phyloP scores from a whole-genome alignment of 2,888 invertebrate genomes.

The Pyrochroa serraticornis region DNA sequence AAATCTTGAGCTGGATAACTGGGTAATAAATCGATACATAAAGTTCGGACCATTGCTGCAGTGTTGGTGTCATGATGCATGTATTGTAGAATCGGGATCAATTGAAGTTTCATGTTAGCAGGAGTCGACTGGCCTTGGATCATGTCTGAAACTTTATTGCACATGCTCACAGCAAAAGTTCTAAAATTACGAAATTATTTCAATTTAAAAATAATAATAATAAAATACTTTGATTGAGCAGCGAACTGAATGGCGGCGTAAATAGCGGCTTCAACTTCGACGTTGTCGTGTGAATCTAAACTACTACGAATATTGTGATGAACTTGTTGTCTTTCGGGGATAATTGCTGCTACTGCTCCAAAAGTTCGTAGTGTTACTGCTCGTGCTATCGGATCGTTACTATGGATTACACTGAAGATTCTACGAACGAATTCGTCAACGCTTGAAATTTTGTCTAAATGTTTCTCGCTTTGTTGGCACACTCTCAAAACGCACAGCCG shows the following conservation, averaged over 20 bases:
- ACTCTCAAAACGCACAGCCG: conserved; percentile 91
- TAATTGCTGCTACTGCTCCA: conserved; percentile 91
- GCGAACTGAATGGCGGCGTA: conserved; percentile 95
- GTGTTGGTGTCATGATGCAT: conserved; percentile 83
- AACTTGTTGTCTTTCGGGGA: conserved; percentile 91
- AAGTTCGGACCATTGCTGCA: conserved; percentile 70
- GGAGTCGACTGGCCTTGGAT: conserved; percentile 92
- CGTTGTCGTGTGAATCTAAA: conserved; percentile 91
- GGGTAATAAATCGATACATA: conserved; percentile 75
- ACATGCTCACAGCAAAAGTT: conserved; percentile 95
- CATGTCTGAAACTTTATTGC: conserved; percentile 94
- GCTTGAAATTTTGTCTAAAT: conserved; percentile 93
- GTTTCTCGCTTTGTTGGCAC: conserved; percentile 94
- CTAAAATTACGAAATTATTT: conserved; percentile 58
- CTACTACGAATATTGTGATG: conserved; percentile 93
- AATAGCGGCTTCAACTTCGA: conserved; percentile 95
- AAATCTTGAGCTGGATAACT: conserved; percentile 82
- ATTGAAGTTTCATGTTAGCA: conserved; percentile 86
- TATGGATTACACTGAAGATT: conserved; percentile 92
- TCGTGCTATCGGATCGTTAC: conserved; percentile 95
- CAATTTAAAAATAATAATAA: background rate
- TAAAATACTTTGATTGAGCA: conserved; percentile 81
- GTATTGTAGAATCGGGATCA: conserved; percentile 89
- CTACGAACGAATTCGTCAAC: conserved; percentile 92
- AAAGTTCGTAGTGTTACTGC: conserved; percentile 87